A percentile compares a stretch with the other conserved stretches of the same genome.
These are phyloP conservation scores for Synanthedon andrenaeformis DNA, from an alignment of 2,888 invertebrate genomes.

Conservation along the genomic window DNA sequence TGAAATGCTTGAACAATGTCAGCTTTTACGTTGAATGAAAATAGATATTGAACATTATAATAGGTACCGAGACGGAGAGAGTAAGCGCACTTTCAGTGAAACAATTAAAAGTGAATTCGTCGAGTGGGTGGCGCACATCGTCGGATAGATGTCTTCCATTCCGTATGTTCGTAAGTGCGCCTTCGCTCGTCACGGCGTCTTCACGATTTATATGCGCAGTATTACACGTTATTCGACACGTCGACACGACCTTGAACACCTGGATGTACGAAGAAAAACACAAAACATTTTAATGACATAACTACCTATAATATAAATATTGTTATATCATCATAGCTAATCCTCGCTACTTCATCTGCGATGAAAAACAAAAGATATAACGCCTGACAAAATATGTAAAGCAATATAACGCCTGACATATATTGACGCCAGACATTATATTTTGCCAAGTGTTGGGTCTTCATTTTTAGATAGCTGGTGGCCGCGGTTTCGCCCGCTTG, in stretches of 20 bases:
- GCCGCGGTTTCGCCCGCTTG: no score
- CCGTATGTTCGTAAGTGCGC: constrained; percentile 35
- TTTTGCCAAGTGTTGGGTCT: no score
- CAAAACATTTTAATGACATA: no score
- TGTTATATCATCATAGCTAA: no score
- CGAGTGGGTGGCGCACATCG: constrained; percentile 11
- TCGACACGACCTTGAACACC: constrained; percentile 32
- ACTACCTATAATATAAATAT: no score
- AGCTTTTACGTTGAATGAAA: neutral
- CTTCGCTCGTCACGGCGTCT: constrained; percentile 51
- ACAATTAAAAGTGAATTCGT: constrained; percentile 15
- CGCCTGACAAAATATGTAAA: no score
- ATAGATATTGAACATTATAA: neutral
- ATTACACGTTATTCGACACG: constrained; percentile 68
- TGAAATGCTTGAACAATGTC: no score
- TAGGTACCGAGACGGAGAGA: neutral
- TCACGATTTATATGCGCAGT: constrained; percentile 61
- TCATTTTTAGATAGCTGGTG: no score
- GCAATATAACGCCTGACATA: no score
- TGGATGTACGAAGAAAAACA: constrained; percentile 21
- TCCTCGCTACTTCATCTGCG: no score
- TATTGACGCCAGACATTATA: no score
- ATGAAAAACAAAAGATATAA: no score
- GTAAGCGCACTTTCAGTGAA: constrained; percentile 2
- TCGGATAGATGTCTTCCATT: constrained; percentile 38